A percentile compares a stretch with the other conserved stretches of the same genome.
Evolutionary conservation across 2,797 vertebrate genomes (phyloP).

Genomic region (Anguilla marmorata): DNA sequence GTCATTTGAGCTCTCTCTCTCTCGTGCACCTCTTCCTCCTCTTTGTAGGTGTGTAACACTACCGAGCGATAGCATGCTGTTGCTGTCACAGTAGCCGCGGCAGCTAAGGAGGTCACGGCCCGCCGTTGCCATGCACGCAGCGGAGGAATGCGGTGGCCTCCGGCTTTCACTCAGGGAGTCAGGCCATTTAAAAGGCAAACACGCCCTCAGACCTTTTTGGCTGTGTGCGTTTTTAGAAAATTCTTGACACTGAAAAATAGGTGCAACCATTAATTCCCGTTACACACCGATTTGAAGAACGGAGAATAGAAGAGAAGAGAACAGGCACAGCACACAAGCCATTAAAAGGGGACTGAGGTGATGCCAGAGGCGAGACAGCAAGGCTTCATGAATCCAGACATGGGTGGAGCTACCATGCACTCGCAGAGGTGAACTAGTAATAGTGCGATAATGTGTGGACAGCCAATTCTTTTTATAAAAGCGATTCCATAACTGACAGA

Average conservation of each 20-base stretch:
- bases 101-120: slow-evolving; percentile 5
- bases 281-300: neutral
- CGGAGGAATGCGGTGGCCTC: neutral
- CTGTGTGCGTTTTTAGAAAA: neutral
- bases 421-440: neutral
- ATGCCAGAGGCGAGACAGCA: neutral
- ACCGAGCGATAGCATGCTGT: slow-evolving; percentile 14
- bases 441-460: neutral
- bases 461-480: neutral
- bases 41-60: slow-evolving; percentile 35
- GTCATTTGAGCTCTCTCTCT: slow-evolving; percentile 28
- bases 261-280: neutral
- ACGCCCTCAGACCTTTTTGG: neutral
- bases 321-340: neutral
- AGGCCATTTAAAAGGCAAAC: slow-evolving; percentile 9
- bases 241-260: neutral
- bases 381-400: neutral
- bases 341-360: neutral
- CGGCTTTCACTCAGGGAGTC: neutral
- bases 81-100: slow-evolving; percentile 24
- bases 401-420: neutral
- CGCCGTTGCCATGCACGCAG: neutral
- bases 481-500: neutral
- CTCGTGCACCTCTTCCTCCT: neutral
- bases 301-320: neutral